phyloP scores from a whole-genome alignment of 2,888 invertebrate genomes.

The Flexamia atlantica region DNA sequence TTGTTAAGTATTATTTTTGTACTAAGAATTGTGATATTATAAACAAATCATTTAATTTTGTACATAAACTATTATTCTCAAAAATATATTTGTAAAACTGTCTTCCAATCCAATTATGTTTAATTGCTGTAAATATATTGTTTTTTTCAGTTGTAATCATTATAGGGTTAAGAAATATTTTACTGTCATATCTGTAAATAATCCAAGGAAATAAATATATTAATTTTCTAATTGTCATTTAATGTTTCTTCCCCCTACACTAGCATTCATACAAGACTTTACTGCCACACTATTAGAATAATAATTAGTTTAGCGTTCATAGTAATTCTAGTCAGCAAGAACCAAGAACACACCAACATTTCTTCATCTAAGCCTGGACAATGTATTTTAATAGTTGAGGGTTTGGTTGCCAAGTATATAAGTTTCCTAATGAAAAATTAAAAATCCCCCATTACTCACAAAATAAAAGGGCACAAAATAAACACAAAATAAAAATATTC shows the following conservation, averaged over 20 bases:
- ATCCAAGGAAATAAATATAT: background rate
- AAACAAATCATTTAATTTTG: constrained; percentile 38
- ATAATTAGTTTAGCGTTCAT: too few species aligned
- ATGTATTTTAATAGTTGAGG: too few species aligned
- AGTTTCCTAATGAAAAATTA: too few species aligned
- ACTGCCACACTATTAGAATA: too few species aligned
- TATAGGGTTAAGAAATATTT: background rate
- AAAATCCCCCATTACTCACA: too few species aligned
- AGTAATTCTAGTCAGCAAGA: too few species aligned
- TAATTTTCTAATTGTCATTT: constrained; percentile 4
- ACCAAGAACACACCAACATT: too few species aligned
- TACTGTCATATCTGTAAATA: constrained; percentile 26
- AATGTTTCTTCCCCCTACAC: background rate
- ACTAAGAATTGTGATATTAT: constrained; percentile 20
- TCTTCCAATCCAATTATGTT: constrained; percentile 14
- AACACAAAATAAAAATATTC: too few species aligned
- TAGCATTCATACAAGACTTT: too few species aligned
- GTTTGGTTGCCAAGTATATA: too few species aligned
- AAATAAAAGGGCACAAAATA: too few species aligned
- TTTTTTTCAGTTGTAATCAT: background rate
- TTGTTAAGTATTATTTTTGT: background rate
- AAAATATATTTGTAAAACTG: constrained; percentile 40
- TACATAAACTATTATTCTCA: background rate
- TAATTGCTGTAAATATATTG: constrained; percentile 24
- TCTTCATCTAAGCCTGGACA: too few species aligned